Evolutionary conservation across 64 coral and sea anemone genomes (phyloP).

Genomic region (Anthopleura sola): DNA sequence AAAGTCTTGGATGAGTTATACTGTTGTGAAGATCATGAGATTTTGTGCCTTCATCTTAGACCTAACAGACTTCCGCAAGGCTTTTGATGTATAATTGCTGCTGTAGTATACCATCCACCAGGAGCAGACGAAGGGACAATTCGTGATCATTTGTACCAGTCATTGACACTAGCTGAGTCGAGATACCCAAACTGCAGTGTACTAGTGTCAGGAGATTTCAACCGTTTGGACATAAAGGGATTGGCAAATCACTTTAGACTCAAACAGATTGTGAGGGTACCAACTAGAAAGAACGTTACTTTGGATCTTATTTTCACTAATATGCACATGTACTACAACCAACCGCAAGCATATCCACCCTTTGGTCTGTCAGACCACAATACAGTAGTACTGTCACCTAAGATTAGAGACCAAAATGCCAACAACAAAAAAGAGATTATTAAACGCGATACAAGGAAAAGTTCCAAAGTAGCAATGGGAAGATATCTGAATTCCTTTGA

Average conservation of each 20-base stretch:
- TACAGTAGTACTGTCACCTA: conserved; percentile 19
- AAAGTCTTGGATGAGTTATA: conserved; percentile 32
- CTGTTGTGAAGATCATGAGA: conserved; percentile 17
- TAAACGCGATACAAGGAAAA: conserved; percentile 21
- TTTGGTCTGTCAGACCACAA: conserved; percentile 56
- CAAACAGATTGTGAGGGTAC: conserved; percentile 30
- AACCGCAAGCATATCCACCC: conserved; percentile 27
- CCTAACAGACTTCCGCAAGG: conserved; percentile 32
- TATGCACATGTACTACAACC: conserved; percentile 17
- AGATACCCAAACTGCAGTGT: conserved; percentile 42
- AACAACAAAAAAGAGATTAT: conserved; percentile 8
- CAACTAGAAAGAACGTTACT: conserved; percentile 8
- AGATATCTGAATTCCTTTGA: conserved; percentile 31
- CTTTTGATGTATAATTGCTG: conserved; percentile 35
- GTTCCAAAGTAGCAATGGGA: conserved; percentile 22
- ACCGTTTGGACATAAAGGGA: conserved; percentile 30
- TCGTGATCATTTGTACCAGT: conserved; percentile 6
- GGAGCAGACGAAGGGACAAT: conserved; percentile 9
- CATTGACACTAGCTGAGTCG: conserved; percentile 27
- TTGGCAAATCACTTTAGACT: conserved; percentile 35
- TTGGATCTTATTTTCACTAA: conserved; percentile 47
- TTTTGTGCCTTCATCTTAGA: conserved; percentile 26
- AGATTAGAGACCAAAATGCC: background rate
- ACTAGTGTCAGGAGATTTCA: conserved; percentile 33
- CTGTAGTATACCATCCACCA: conserved; percentile 51